Base-by-base conservation (phyloP, 1,140 invertebrate genomes). In the Leptopilina clavipes region DNA sequence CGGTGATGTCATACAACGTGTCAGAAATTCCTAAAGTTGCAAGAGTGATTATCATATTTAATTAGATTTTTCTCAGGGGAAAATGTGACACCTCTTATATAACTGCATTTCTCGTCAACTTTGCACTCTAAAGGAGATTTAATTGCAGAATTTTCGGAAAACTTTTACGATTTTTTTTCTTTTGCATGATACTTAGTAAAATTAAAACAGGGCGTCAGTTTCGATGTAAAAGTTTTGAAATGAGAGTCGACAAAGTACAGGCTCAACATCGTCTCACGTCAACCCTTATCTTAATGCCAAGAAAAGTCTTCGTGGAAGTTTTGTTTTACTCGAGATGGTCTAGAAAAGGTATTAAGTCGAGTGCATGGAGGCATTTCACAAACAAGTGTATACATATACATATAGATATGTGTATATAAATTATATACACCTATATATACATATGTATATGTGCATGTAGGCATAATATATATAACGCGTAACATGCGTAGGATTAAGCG, bases 261-360 rank as follows among this genome's bases (percentile, higher is more conserved):
- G 59, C 59, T 65, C 59, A 65, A 14, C 22, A 31, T 65, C 59
- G 59, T 31, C 25, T 65, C 59, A 65, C 25, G 59, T 65, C 59
- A 65, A 22, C 59, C 59, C 59, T 59, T 22, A 31, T 65, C 22
- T 65, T 31, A 31, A 31, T 31, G 25, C 25, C 22, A 17, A 17
- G n/a, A 22, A 31, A 59, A 59, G 56, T 19, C 12, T 31, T 31
- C 22, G 22, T 65, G 59, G 22, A 31, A 65, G 59, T 65, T 65
- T 65, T 65, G 59, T 65, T 37, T 31, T 31, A 31, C 25, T n/a
- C 59, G 11, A 65, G 59, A 65, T 14, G 12, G 48, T 52, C 59
- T 37, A 31, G 25, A n/a, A 65, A 31, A 37, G 59, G 11, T 25
- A 65, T 65, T 65, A 65, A 65, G 22, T 65, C 59, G 22, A 37